A percentile compares a stretch with the other conserved stretches of the same genome.
phyloP scores from a whole-genome alignment of 2,113 vertebrate species.

The Eptesicus fuscus region DNA sequence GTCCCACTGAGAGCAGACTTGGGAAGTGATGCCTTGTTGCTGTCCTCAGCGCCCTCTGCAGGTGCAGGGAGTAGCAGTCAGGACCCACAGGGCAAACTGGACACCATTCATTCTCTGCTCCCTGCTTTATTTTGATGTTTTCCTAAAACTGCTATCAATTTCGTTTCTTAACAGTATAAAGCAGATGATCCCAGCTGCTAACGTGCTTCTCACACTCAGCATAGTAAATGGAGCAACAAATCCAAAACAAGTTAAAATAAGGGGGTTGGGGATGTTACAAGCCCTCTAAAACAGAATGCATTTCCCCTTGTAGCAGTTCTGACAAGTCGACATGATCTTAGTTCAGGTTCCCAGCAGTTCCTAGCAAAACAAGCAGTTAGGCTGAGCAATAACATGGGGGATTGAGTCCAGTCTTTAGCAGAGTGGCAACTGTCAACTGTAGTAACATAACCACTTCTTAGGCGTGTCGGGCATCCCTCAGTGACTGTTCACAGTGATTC shows the following conservation, averaged over 20 bases:
- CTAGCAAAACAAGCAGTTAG: background rate
- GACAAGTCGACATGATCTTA: background rate
- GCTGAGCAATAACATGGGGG: background rate
- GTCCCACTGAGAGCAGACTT: no score
- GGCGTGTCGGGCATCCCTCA: background rate
- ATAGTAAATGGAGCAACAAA: background rate
- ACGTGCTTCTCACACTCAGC: background rate
- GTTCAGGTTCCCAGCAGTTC: background rate
- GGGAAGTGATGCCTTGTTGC: background rate
- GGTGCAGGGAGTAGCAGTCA: background rate
- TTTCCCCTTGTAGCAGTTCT: background rate
- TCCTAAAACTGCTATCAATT: background rate
- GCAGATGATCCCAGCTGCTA: background rate
- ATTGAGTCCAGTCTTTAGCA: background rate
- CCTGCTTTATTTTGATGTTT: background rate
- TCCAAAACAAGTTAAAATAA: background rate
- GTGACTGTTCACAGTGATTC: background rate
- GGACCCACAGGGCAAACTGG: background rate
- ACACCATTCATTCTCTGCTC: background rate
- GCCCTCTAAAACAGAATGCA: background rate
- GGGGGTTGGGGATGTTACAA: fast-evolving
- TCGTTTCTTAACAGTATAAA: background rate
- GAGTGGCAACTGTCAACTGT: background rate
- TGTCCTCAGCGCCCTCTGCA: fast-evolving
- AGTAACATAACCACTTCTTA: background rate